phyloP scores from a whole-genome alignment of 1,140 invertebrate genomes.

The Drosophila teissieri region DNA sequence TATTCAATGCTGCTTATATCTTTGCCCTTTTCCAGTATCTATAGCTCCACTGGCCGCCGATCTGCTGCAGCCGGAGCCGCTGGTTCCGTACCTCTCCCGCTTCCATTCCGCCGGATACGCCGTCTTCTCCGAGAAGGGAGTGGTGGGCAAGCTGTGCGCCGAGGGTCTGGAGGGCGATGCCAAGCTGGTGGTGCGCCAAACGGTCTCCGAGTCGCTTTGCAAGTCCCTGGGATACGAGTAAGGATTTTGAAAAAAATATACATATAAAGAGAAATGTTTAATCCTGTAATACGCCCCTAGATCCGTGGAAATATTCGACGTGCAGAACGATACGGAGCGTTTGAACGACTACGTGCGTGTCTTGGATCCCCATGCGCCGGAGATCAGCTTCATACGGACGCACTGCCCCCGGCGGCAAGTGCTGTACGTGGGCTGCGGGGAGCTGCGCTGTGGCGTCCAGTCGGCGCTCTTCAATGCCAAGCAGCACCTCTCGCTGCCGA shows the following conservation, averaged over 20 bases:
- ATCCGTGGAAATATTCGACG: slow-evolving; percentile 86
- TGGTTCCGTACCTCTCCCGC: slow-evolving; percentile 88
- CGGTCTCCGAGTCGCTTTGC: slow-evolving; percentile 91
- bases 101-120: slow-evolving; percentile 91
- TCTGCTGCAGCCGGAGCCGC: slow-evolving; percentile 86
- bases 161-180: slow-evolving; percentile 87
- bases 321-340: slow-evolving; percentile 86
- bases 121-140: slow-evolving; percentile 92
- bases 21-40: slow-evolving; percentile 86
- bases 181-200: slow-evolving; percentile 86
- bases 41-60: slow-evolving; percentile 88
- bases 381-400: slow-evolving; percentile 92
- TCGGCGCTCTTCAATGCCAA: slow-evolving; percentile 87
- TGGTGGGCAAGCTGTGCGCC: slow-evolving; percentile 92
- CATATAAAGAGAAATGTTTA: no score
- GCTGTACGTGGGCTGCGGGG: slow-evolving; percentile 91
- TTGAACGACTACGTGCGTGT: slow-evolving; percentile 90
- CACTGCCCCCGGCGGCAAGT: slow-evolving; percentile 91
- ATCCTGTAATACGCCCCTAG: slow-evolving; percentile 39
- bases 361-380: slow-evolving; percentile 90
- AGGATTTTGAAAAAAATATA: slow-evolving; percentile 55
- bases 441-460: slow-evolving; percentile 92
- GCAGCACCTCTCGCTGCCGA: slow-evolving; percentile 86
- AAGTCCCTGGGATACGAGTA: slow-evolving; percentile 91
- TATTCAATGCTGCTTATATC: slow-evolving; percentile 20